These are phyloP conservation scores for Craterocephalus amniculus DNA, from an alignment of 2,797 vertebrate species.

Conservation along the genomic window DNA sequence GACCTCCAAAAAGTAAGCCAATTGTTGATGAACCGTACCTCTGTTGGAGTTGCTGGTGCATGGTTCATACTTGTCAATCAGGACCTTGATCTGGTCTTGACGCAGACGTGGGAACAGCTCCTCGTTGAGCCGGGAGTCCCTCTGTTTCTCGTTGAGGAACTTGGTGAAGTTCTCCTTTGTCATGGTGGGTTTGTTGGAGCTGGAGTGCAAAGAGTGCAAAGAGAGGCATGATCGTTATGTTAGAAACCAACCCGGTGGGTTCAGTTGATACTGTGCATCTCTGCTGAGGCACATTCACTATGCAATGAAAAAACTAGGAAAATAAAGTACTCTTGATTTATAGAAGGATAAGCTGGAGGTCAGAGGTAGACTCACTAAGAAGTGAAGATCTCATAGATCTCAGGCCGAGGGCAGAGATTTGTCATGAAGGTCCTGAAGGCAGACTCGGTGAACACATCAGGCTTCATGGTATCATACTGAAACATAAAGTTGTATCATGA, in stretches of 20 bases:
- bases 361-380: slow-evolving; percentile 86
- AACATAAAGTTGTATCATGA: slow-evolving; percentile 20
- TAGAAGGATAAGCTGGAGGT: not conserved
- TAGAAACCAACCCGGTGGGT: not conserved
- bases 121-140: slow-evolving; percentile 93
- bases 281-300: not conserved
- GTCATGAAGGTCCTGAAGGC: slow-evolving; percentile 91
- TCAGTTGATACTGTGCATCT: not conserved
- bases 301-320: not conserved
- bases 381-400: slow-evolving; percentile 98
- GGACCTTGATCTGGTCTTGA: slow-evolving; percentile 91
- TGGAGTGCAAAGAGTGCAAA: slow-evolving; percentile 57
- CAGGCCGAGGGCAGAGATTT: slow-evolving; percentile 92
- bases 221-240: slow-evolving; percentile 17
- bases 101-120: slow-evolving; percentile 90
- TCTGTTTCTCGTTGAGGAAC: slow-evolving; percentile 96
- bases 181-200: slow-evolving; percentile 96
- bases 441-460: slow-evolving; percentile 91
- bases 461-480: slow-evolving; percentile 93
- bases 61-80: slow-evolving; percentile 97
- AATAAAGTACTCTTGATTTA: not conserved
- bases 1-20: not conserved
- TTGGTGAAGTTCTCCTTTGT: slow-evolving; percentile 94
- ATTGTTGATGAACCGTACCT: slow-evolving; percentile 80
- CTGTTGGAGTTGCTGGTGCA: slow-evolving; percentile 86